These are phyloP conservation scores for Platyscapa corneri DNA, from an alignment of 1,140 invertebrate species.

Conservation along the genomic window DNA sequence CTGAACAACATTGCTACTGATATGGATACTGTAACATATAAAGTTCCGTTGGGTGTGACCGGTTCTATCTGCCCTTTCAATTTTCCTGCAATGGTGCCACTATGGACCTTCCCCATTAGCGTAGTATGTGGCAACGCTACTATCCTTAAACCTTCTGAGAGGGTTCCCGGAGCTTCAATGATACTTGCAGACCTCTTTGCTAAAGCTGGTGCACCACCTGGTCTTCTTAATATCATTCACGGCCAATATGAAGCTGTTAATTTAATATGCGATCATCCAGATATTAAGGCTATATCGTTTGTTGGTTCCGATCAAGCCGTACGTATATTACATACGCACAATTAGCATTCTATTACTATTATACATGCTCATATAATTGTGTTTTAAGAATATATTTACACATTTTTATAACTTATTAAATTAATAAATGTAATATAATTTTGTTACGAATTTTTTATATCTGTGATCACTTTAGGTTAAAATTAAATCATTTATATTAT, in stretches of 20 bases:
- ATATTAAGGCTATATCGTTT: constrained; percentile 98
- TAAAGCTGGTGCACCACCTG: constrained; percentile 94
- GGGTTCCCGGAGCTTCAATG: constrained; percentile 97
- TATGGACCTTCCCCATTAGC: constrained; percentile 99
- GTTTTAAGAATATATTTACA: background rate
- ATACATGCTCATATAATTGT: background rate
- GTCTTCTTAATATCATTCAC: constrained; percentile 97
- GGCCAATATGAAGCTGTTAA: constrained; percentile 95
- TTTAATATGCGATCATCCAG: constrained; percentile 97
- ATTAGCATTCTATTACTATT: background rate
- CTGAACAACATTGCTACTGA: constrained; percentile 93
- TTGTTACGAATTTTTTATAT: too few relatives aligned
- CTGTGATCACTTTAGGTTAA: too few relatives aligned
- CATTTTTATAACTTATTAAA: too few relatives aligned
- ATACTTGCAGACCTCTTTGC: constrained; percentile 92
- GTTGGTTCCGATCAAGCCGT: constrained; percentile 97
- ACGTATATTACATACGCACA: constrained; percentile 62
- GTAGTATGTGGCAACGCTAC: constrained; percentile 91
- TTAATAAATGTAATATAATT: too few relatives aligned
- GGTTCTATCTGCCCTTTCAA: constrained; percentile 93
- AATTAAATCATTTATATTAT: too few relatives aligned
- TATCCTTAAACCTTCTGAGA: constrained; percentile 93
- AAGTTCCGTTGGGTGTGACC: constrained; percentile 91
- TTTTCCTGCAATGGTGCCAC: constrained; percentile 99
- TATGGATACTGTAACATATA: constrained; percentile 93